These are phyloP conservation scores for Coregonus clupeaformis DNA, from an alignment of 2,113 vertebrate genomes.

Conservation along the genomic window DNA sequence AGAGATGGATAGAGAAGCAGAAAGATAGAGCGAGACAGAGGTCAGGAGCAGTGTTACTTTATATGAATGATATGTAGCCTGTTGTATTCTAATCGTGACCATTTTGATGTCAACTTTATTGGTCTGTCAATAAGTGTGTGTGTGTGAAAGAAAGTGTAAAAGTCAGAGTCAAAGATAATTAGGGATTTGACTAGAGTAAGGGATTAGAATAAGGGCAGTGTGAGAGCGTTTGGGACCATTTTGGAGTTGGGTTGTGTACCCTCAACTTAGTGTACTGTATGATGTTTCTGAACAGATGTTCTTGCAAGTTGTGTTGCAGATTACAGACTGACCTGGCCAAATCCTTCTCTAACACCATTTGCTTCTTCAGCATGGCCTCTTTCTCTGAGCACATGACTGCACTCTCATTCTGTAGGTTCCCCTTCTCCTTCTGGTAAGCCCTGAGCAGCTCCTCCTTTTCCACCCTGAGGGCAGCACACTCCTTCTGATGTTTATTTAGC, in stretches of 20 bases:
- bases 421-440: slow-evolving; percentile 65
- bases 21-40: background rate
- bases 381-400: slow-evolving; percentile 82
- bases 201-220: too few relatives aligned
- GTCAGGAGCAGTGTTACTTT: too few relatives aligned
- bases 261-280: background rate
- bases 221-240: background rate
- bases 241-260: background rate
- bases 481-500: slow-evolving; percentile 66
- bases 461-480: slow-evolving; percentile 71
- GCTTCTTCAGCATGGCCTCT: slow-evolving; percentile 77
- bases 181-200: too few relatives aligned
- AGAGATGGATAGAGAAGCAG: background rate
- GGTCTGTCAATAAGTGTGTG: too few relatives aligned
- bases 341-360: slow-evolving; percentile 86
- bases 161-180: too few relatives aligned
- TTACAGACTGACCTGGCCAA: slow-evolving; percentile 81
- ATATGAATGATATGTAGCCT: too few relatives aligned
- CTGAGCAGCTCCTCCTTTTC: slow-evolving; percentile 67
- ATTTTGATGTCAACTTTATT: too few relatives aligned
- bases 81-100: too few relatives aligned
- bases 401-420: slow-evolving; percentile 80
- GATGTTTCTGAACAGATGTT: background rate
- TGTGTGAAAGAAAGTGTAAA: background rate
- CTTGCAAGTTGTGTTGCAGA: background rate